These are phyloP conservation scores for Cyprinella venusta DNA, from an alignment of 2,797 vertebrate species.

Conservation along the genomic window DNA sequence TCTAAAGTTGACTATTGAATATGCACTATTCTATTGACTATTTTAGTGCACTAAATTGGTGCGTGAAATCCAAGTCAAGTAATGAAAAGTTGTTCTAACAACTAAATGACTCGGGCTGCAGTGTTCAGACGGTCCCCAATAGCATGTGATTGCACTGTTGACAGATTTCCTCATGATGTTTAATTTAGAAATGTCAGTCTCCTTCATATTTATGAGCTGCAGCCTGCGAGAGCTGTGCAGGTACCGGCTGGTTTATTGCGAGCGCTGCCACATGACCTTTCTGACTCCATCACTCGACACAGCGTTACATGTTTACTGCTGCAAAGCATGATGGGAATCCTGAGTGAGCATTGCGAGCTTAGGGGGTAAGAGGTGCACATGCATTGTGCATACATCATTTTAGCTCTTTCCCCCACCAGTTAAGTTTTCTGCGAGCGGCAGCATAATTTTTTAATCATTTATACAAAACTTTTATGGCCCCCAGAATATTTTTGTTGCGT, in stretches of 20 bases:
- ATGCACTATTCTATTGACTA: too few relatives aligned
- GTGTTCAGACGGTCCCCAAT: conserved; percentile 26
- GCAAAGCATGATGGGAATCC: conserved; percentile 54
- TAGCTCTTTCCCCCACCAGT: neutral
- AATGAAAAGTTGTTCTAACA: conserved; percentile 27
- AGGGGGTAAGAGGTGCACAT: conserved; percentile 12
- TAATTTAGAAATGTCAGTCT: conserved; percentile 69
- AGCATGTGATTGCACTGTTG: conserved; percentile 49
- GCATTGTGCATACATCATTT: conserved; percentile 8
- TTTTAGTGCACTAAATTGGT: neutral
- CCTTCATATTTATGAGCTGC: conserved; percentile 65
- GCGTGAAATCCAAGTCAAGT: neutral
- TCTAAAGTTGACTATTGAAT: neutral
- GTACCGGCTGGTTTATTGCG: conserved; percentile 51
- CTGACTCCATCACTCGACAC: conserved; percentile 53
- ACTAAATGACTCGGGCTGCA: conserved; percentile 33
- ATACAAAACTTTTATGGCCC: neutral
- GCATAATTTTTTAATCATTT: neutral
- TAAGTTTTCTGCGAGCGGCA: too few relatives aligned
- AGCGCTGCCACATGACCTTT: conserved; percentile 62
- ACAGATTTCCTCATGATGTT: conserved; percentile 63
- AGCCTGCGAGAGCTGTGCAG: conserved; percentile 49
- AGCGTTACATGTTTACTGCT: conserved; percentile 42
- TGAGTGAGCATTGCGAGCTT: conserved; percentile 34
- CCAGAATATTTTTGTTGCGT: neutral